Evolutionary conservation across 1,140 invertebrate species (phyloP), one percentile per base, ranked within the genome.

Genomic region (Stratiolaelaps scimitus): DNA sequence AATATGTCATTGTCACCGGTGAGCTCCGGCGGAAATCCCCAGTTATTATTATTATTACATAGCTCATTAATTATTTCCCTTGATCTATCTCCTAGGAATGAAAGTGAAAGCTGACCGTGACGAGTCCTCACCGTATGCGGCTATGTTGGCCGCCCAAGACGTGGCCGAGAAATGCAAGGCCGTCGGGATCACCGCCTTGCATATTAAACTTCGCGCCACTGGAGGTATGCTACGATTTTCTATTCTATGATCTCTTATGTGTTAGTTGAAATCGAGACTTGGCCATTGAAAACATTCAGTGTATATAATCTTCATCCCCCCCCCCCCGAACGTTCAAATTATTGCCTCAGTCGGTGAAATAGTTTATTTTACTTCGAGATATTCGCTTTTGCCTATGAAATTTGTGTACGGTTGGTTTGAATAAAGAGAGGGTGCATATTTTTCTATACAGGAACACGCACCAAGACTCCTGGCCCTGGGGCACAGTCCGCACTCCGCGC

Each of bases 141-240:
- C 95, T 85, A 98, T 99, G 95, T 94, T 99, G 80, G 96, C 96
- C 75, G 94, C 95, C 70, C 95, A 98, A 85, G 96, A 99, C 83
- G 96, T 98, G 67, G 92, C 95, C 74, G 96, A 98, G 77, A 95
- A 93, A 74, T 98, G 95, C 78, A 98, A 97, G 80, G 79, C 83
- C 13, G 80, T 98, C 64, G 94, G 94, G 40, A 97, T 98, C 72
- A 98, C 88, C 69, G 95, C 96, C 19, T 80, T 99, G 7, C 94
- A 99, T 78, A 97, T 99, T 72, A 98, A 97, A 77, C 80, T 99
- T 65, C 83, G 96, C 73, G 95, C 95, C 23, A 98, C 94, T 68
- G 95, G 96, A 73, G 96, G 96, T 56, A 99, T 20, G 53, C 10
- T 26, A n/a, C n/a, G n/a, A n/a, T n/a, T n/a, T n/a, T n/a, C n/a